Base-by-base conservation (phyloP, 2,113 vertebrate genomes). In the Platanista minor region DNA sequence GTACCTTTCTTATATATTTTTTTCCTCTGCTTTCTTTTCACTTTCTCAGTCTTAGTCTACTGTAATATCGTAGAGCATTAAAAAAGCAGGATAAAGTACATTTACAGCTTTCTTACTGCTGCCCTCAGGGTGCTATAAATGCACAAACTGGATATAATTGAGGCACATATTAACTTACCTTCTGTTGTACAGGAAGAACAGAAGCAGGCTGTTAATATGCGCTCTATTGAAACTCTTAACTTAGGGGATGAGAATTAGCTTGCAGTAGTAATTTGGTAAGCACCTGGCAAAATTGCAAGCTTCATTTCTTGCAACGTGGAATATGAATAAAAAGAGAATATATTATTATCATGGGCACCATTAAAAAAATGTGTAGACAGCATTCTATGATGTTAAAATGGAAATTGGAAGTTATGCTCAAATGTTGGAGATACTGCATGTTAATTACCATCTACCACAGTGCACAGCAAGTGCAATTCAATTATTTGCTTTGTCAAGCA, bases 331-430 rank as follows among this genome's bases (percentile, higher is more conserved):
- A 99, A 99, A 98, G 99, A 99, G 98, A 99, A 99, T 99, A 99
- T 99, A 99, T 99, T 99, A 99, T 99, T 99, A 99, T 99, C 99
- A 99, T 97, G 99, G 99, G 99, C 98, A 98, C 99, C 98, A 99
- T 99, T 99, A 99, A 99, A 99, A 99, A 99, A 99, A 98, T 99
- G 99, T 99, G 99, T 99, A 99, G 99, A 99, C 99, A 99, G 99
- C 99, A 99, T 99, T 99, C 98, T 99, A 96, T 98, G 99, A 99
- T 99, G 98, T 98, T 98, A 98, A 99, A 99, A 98, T 98, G 99
- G 99, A 99, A 99, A 99, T 99, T 99, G 99, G 99, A 99, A 99
- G 99, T 99, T 99, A 98, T 99, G 98, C 97, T 99, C 98, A 98
- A 99, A 99, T 98, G 98, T 99, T 98, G 99, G 98, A 99, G 99